Evolutionary conservation across 2,797 vertebrate genomes (phyloP).

Genomic region (Galago senegalensis): DNA sequence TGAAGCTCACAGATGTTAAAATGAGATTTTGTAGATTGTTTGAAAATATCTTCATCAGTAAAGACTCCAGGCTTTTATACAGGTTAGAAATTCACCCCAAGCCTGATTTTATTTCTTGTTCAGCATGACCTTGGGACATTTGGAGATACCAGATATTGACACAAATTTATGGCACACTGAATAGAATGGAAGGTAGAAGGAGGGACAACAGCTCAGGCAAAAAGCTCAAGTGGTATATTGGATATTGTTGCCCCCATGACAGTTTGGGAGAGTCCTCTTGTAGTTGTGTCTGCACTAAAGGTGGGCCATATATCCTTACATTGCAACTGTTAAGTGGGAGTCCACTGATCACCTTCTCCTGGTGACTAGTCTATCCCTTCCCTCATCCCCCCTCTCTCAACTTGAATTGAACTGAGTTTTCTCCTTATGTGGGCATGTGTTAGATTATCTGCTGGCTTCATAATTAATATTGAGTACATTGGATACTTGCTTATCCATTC

Average conservation of each 20-base stretch:
- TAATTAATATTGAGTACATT: no score
- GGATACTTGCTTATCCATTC: no score
- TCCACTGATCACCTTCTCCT: no score
- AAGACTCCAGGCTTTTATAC: background rate
- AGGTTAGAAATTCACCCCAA: background rate
- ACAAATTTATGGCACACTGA: background rate
- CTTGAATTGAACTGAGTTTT: no score
- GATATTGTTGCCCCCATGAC: background rate
- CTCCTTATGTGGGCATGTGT: no score
- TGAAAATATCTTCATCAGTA: constrained; percentile 8
- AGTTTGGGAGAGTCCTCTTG: background rate
- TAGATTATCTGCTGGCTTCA: no score
- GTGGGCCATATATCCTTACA: no score
- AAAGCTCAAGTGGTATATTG: background rate
- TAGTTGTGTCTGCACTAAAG: no score
- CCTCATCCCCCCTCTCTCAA: no score
- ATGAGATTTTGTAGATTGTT: background rate
- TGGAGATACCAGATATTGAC: background rate
- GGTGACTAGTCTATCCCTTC: no score
- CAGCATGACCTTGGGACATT: background rate
- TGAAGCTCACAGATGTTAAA: background rate
- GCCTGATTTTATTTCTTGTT: background rate
- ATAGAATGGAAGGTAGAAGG: background rate
- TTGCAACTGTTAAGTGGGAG: no score
- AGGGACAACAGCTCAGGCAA: background rate